Evolutionary conservation across 2,888 invertebrate genomes (phyloP).

Genomic region (Drosophila koepferae): DNA sequence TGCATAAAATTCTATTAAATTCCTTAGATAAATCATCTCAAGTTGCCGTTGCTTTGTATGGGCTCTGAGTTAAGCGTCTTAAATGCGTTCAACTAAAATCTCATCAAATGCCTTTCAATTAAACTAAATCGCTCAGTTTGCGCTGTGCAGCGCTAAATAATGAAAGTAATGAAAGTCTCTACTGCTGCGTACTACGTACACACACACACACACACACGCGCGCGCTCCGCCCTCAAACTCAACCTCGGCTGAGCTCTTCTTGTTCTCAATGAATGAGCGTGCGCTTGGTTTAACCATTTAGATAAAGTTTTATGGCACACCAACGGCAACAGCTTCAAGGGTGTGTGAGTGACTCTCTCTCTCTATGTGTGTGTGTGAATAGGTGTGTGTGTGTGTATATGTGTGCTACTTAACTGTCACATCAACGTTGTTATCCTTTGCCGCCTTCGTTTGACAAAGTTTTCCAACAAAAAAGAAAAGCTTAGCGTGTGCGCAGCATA

Average conservation of each 20-base stretch:
- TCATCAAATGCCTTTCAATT: slow-evolving; percentile 75
- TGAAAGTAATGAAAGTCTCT: slow-evolving; percentile 71
- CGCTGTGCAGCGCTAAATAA: slow-evolving; percentile 58
- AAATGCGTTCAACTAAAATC: slow-evolving; percentile 67
- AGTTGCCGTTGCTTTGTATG: slow-evolving; percentile 8
- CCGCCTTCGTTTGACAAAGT: slow-evolving; percentile 70
- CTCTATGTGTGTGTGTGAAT: slow-evolving; percentile 5
- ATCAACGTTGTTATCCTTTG: slow-evolving; percentile 60
- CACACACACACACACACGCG: not conserved
- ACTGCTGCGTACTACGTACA: not conserved
- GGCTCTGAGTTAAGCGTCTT: slow-evolving; percentile 29
- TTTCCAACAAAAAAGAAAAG: slow-evolving; percentile 50
- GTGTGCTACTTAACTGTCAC: slow-evolving; percentile 55
- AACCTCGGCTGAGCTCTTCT: not conserved
- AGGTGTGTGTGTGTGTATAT: slow-evolving; percentile 8
- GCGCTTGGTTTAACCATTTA: slow-evolving; percentile 76
- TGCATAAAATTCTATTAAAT: slow-evolving; percentile 23
- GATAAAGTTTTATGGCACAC: slow-evolving; percentile 77
- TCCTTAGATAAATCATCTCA: slow-evolving; percentile 30
- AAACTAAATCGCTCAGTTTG: slow-evolving; percentile 69
- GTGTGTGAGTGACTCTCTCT: slow-evolving; percentile 23
- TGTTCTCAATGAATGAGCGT: slow-evolving; percentile 46
- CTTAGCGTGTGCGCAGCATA: slow-evolving; percentile 68
- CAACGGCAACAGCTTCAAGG: slow-evolving; percentile 57
- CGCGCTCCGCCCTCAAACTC: slow-evolving; percentile 8